A percentile compares a stretch with the other conserved stretches of the same genome.
Evolutionary conservation across 2,797 vertebrate species (phyloP).

Genomic region (Buceros bicornis): DNA sequence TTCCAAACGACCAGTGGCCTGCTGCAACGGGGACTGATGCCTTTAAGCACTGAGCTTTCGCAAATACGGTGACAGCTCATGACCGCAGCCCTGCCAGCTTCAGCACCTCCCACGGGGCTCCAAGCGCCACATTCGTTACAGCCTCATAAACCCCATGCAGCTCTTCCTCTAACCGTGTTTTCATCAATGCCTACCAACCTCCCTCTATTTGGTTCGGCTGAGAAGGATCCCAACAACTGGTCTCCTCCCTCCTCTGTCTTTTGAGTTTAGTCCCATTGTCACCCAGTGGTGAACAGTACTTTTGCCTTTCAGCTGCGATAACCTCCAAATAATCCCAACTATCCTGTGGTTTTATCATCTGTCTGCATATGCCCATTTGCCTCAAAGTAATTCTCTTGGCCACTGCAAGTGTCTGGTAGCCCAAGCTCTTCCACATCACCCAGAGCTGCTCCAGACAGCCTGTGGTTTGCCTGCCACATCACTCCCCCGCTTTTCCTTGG

Average conservation of each 20-base stretch:
- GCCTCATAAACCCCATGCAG: neutral
- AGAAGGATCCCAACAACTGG: neutral
- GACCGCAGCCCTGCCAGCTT: neutral
- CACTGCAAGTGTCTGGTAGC: neutral
- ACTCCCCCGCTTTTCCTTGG: rapidly evolving
- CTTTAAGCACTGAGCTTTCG: neutral
- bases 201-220: neutral
- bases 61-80: neutral
- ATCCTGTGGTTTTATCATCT: slow-evolving; percentile 16
- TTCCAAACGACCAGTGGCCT: neutral
- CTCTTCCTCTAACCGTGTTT: neutral
- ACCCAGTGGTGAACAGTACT: neutral
- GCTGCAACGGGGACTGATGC: neutral
- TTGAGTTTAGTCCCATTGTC: neutral
- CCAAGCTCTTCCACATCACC: neutral
- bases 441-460: neutral
- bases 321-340: neutral
- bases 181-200: neutral
- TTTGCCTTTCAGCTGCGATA: neutral
- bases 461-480: neutral
- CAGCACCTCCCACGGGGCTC: neutral
- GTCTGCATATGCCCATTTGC: neutral
- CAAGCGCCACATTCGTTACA: neutral
- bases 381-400: neutral
- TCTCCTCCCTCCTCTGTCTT: neutral